Base-by-base conservation (phyloP, 2,888 invertebrate genomes). In the Pristionchus exspectatus region DNA sequence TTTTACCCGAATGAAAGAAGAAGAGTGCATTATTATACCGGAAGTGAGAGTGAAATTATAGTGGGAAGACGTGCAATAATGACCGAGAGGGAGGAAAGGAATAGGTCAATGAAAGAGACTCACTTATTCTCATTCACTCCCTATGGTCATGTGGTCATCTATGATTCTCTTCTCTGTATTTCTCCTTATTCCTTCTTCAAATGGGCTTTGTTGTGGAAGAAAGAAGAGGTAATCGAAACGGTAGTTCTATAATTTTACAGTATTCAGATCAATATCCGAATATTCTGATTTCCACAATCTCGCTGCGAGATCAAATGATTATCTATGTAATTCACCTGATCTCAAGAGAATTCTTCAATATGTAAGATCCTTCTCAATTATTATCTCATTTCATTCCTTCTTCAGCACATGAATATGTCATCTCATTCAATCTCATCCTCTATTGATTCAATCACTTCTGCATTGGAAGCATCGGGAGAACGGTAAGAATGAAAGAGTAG, bases 291-390 rank as follows among this genome's bases (percentile, higher is more conserved):
- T 86, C 50, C 86, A 86, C 16, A 86, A 86, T 66, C 66, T 86
- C 5, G 86, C 86, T 63, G 86, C 86, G 9, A 18, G 50, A 38
- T 59, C 86, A 2, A 24, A 59, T n/a, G 86, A 86, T 66, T 12
- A 7, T 38, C 63, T 86, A 12, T 86, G 86, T 33, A 86, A 86
- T 50, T 86, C 86, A 44, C 86, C 86, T 38, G 86, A 86, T 86
- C 86, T 86, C 21, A 86, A 63, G 63, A 7, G 86, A 18, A 12
- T 86, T 33, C 66, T 86, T 10, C 30, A 50, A 18, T 9, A 59
- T 24, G 86, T 86, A 5, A 54, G 83, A 27, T 66, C 27, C 5
- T 24, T 24, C 66, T 66, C 24, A 10, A 24, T 24, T 24, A 24
- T 66, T 77, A 38, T 44, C 44, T 63, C 38, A 33, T 63, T 44